Evolutionary conservation across 2,797 vertebrate genomes (phyloP), one percentile per base, ranked within the genome.

Genomic region (Neomorphus geoffroyi): DNA sequence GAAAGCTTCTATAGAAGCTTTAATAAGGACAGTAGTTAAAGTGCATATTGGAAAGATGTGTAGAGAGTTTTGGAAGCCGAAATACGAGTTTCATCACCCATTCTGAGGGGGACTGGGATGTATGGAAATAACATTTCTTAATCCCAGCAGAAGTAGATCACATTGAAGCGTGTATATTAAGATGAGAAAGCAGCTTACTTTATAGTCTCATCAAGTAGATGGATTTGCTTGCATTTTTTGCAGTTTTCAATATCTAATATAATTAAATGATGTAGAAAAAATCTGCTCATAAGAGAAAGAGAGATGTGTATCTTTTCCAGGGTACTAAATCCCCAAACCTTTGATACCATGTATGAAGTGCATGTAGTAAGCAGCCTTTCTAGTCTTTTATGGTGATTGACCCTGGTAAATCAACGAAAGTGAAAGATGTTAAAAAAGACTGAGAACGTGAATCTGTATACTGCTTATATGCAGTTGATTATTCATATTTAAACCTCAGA

Each of bases 101-200:
- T 16, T 46, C n/a, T 1, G 1, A 48, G 16, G n/a, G 12, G 21
- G 2, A 7, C 6, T n/a, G 13, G 6, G 6, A 5, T 14, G 7
- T 39, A 39, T 10, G 22, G 28, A 66, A 54, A 71, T n/a, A 45
- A 56, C 6, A 18, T 48, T 46, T 45, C 54, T 41, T 62, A 69
- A 62, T 30, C 7, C 74, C 33, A 48, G 26, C 33, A 69, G 54
- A 53, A 53, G 23, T 7, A 48, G 50, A 27, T 48, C 37, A 48
- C 33, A 45, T 19, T 50, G 41, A 73, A 10, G 13, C 30, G 67
- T 13, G 9, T n/a, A 46, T 41, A 46, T 41, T 77, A 75, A 51
- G 30, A 57, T 46, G n/a, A 39, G 15, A 71, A 64, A 64, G 33
- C 11, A 51, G n/a, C 4, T 70, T 60, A 51, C 39, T 79, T 73